A percentile compares a stretch with the other conserved stretches of the same genome.
Conservation (phyloP, 2,113 vertebrate genomes). For the Heloderma charlesbogerti region DNA sequence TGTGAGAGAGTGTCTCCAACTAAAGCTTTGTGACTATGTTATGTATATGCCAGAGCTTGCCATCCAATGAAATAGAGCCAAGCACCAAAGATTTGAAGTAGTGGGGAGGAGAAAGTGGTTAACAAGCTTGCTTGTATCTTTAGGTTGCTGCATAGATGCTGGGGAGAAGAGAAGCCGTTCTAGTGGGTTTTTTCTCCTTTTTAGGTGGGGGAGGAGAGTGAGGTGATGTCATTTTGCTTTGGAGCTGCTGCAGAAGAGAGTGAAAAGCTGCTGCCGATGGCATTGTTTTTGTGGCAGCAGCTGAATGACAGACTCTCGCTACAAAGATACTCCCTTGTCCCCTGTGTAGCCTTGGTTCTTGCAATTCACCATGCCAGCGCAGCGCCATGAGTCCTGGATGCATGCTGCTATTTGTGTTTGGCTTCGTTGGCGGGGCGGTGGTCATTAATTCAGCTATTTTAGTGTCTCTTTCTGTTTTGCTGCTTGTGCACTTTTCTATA, state of each 20-base stretch:
- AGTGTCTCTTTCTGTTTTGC: constrained; percentile 96
- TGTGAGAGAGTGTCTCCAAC: constrained; percentile 32
- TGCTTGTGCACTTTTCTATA: constrained; percentile 98
- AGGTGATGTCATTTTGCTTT: constrained; percentile 83
- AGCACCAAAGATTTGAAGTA: background rate
- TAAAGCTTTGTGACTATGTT: constrained; percentile 66
- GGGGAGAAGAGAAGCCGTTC: constrained; percentile 62
- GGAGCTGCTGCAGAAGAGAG: constrained; percentile 81
- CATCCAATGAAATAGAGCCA: constrained; percentile 74
- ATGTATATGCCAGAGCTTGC: constrained; percentile 70
- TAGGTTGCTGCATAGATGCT: constrained; percentile 76
- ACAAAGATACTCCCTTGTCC: constrained; percentile 75
- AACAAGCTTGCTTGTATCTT: constrained; percentile 73
- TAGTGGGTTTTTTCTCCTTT: constrained; percentile 43
- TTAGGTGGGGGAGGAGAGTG: constrained; percentile 66
- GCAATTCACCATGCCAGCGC: constrained; percentile 86
- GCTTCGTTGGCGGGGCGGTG: constrained; percentile 98
- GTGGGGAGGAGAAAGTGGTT: constrained; percentile 67
- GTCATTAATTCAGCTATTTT: constrained; percentile 98
- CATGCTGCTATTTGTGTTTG: constrained; percentile 99
- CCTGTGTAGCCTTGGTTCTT: constrained; percentile 74
- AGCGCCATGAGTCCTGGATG: constrained; percentile 98
- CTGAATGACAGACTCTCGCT: constrained; percentile 81
- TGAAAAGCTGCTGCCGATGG: constrained; percentile 80
- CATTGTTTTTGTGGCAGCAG: constrained; percentile 85